Percentiles rank a stretch among this genome's conserved stretches.
Evolutionary conservation across 2,888 invertebrate genomes (phyloP).

Genomic region (Agrenia bidenticulata): DNA sequence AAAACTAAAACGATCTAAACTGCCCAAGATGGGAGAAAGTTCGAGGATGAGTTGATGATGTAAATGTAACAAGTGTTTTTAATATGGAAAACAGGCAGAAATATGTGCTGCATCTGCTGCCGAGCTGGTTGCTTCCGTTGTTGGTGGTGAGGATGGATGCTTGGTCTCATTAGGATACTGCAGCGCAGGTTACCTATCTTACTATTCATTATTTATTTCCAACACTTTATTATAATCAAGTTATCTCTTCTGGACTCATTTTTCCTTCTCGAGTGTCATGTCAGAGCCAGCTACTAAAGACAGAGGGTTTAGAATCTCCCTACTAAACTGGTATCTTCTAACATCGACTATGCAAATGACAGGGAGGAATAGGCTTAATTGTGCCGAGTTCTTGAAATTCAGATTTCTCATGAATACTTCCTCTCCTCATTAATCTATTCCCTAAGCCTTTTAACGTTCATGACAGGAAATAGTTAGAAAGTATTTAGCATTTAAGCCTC

Average conservation of each 20-base stretch:
- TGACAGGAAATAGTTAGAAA: no score
- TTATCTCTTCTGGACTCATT: not conserved
- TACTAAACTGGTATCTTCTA: no score
- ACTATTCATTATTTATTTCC: not conserved
- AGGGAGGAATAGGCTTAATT: no score
- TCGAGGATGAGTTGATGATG: conserved; percentile 12
- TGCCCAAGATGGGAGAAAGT: conserved; percentile 3
- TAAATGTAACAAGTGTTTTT: conserved; percentile 46
- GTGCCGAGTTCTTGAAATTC: no score
- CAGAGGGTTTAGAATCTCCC: no score
- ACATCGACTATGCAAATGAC: no score
- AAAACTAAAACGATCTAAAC: no score
- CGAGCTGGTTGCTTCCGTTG: conserved; percentile 52
- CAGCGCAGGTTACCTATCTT: conserved; percentile 43
- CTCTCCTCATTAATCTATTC: no score
- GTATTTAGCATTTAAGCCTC: no score
- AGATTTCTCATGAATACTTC: no score
- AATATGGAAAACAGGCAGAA: conserved; percentile 47
- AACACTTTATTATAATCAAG: conserved; percentile 2
- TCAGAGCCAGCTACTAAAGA: no score
- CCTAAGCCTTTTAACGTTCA: no score
- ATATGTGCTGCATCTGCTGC: conserved; percentile 52
- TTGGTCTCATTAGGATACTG: conserved; percentile 52
- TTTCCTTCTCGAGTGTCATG: not conserved
- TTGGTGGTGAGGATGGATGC: conserved; percentile 53